Conservation (phyloP, 53 echinoderm and acorn worm genomes). For the Crossaster papposus region DNA sequence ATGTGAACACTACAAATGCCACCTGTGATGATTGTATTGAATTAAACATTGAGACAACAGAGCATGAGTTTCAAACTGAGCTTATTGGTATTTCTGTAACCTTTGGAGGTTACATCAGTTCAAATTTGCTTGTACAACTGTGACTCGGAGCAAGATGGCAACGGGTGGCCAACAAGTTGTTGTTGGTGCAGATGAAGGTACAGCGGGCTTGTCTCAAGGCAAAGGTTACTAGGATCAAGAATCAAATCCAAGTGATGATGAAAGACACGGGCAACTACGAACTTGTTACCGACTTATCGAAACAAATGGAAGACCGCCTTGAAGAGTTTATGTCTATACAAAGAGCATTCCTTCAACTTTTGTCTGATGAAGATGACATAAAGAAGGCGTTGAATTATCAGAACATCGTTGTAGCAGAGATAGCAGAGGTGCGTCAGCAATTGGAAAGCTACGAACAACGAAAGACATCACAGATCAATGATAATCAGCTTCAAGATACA, state of each 20-base stretch:
- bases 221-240: neutral
- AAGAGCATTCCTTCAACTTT: constrained; percentile 1
- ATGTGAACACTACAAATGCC: too few species aligned
- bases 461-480: neutral
- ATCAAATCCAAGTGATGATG: neutral
- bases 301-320: neutral
- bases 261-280: neutral
- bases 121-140: neutral
- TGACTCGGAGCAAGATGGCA: neutral
- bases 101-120: neutral
- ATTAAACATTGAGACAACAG: neutral
- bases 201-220: neutral
- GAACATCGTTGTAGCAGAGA: constrained; percentile 5
- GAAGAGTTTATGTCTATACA: neutral
- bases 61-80: constrained; percentile 19
- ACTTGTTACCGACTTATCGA: neutral
- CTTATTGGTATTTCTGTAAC: neutral
- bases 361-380: constrained; percentile 10
- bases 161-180: too few species aligned
- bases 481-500: neutral
- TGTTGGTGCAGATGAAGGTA: neutral
- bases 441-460: neutral
- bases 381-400: neutral
- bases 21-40: too few species aligned
- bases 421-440: neutral